Evolutionary conservation across 2,888 invertebrate species (phyloP), one percentile per base, ranked within the genome.

Genomic region (Anodontia alba): DNA sequence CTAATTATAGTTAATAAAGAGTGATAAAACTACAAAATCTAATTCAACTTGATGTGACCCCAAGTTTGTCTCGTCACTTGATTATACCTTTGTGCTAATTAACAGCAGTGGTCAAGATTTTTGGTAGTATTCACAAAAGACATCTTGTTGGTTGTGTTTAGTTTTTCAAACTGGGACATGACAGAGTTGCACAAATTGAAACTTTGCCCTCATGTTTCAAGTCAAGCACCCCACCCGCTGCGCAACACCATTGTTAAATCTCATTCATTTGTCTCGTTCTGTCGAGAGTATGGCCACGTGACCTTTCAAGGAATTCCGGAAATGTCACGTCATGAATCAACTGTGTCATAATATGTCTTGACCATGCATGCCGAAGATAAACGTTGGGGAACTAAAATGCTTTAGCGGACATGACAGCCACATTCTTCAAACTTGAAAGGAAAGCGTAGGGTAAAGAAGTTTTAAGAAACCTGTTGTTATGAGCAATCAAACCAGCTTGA

Each of bases 181-280:
- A 57, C 57, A 57, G 29, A 26, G 26, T 57, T 57, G 57, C 57
- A 57, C 57, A 57, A 57, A 57, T 57, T 57, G 57, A 57, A 57
- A 26, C 12, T 57, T 57, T 57, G 57, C 57, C 57, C 57, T 23
- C 26, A 26, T 57, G 57, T 57, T 57, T 57, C 29, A 29, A 57
- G 57, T 57, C 57, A 57, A 57, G 57, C 26, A 57, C 57, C 57
- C 57, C 57, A 57, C 57, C 57, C 57, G 57, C 57, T 57, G 57
- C 12, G 57, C 3, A 29, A 57, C 57, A 5, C 57, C 57, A 57
- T 57, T 57, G 57, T 57, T 57, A 23, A 26, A 17, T 57, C 57
- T 57, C 57, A 26, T 57, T 26, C 57, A 57, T 57, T 57, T 57
- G 57, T 57, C 57, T 57, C 57, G 57, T 57, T 57, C 57, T 57